A percentile compares a stretch with the other conserved stretches of the same genome.
phyloP scores from a whole-genome alignment of 2,113 vertebrate species.

The Clarias gariepinus region DNA sequence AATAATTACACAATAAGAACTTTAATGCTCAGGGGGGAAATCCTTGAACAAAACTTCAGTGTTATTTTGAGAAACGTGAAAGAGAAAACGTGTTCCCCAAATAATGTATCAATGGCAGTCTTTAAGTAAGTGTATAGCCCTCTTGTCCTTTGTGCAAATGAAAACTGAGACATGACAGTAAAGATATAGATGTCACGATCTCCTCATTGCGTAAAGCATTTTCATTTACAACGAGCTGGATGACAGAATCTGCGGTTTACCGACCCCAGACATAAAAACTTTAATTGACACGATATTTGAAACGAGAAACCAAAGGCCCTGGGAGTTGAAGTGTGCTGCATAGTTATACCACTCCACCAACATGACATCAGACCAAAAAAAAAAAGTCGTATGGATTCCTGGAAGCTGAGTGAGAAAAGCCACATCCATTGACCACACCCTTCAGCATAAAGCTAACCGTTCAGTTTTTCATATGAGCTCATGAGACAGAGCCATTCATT shows the following conservation, averaged over 20 bases:
- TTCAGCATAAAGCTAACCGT: neutral
- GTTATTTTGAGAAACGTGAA: neutral
- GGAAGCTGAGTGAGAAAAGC: neutral
- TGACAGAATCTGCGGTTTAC: neutral
- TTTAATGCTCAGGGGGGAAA: neutral
- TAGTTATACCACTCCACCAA: neutral
- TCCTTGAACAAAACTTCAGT: neutral
- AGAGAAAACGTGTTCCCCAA: neutral
- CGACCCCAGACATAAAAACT: slow-evolving; percentile 3
- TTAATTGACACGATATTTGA: neutral
- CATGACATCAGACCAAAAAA: neutral
- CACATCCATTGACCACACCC: slow-evolving; percentile 15
- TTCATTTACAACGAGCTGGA: neutral
- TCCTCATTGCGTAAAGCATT: neutral
- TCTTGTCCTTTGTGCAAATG: neutral
- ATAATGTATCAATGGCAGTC: neutral
- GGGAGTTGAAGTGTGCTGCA: neutral
- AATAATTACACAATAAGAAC: neutral
- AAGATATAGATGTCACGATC: neutral
- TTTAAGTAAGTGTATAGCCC: neutral
- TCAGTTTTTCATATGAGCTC: neutral
- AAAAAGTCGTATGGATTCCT: slow-evolving; percentile 15
- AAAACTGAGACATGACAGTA: slow-evolving; percentile 11
- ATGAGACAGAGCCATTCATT: neutral
- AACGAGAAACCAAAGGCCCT: neutral